Percentiles rank a stretch among this genome's conserved stretches.
Conservation (phyloP, 2,797 vertebrate genomes). For the Nannoperca australis region DNA sequence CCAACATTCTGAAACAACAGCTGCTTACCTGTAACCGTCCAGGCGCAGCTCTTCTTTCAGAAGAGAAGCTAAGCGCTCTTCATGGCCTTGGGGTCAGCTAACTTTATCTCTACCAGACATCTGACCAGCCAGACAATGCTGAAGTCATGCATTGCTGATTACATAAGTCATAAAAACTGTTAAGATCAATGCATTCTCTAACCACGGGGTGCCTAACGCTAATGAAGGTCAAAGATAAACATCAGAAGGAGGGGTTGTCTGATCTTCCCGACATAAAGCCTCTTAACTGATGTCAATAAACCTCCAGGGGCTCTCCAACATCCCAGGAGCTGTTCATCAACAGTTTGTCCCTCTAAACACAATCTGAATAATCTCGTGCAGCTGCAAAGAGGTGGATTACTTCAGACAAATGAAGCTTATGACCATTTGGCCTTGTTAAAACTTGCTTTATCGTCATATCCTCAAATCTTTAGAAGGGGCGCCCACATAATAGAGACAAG, state of each 20-base stretch:
- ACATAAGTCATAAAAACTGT: slow-evolving; percentile 66
- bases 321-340: slow-evolving; percentile 45
- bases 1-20: slow-evolving; percentile 22
- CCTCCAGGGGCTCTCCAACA: slow-evolving; percentile 42
- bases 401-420: slow-evolving; percentile 29
- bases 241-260: slow-evolving; percentile 60
- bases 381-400: slow-evolving; percentile 25
- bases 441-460: slow-evolving; percentile 26
- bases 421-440: slow-evolving; percentile 36
- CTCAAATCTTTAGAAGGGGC: slow-evolving; percentile 28
- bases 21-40: slow-evolving; percentile 35
- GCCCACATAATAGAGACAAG: slow-evolving; percentile 5
- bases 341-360: slow-evolving; percentile 38
- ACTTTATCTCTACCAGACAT: slow-evolving; percentile 71
- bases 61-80: slow-evolving; percentile 18
- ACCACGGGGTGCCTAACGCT: slow-evolving; percentile 50
- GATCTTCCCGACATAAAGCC: slow-evolving; percentile 57
- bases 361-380: slow-evolving; percentile 46
- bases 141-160: slow-evolving; percentile 58
- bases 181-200: slow-evolving; percentile 70
- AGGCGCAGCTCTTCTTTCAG: slow-evolving; percentile 7
- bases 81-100: slow-evolving; percentile 34
- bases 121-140: slow-evolving; percentile 57
- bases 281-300: slow-evolving; percentile 70
- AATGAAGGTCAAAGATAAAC: slow-evolving; percentile 76